Base-by-base conservation (phyloP, 2,797 vertebrate genomes). In the Catostomus latipinnis region DNA sequence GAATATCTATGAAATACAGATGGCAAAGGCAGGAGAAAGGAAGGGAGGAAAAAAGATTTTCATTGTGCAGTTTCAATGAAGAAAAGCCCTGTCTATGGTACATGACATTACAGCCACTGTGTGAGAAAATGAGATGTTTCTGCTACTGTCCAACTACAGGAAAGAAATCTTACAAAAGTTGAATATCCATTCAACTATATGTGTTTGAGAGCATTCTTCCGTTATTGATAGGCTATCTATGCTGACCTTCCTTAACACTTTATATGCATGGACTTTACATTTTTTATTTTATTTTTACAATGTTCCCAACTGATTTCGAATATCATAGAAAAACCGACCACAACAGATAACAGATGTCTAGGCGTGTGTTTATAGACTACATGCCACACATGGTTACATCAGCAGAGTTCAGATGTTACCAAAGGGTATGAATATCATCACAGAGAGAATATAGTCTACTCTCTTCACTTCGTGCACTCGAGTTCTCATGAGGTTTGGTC, bases 1-100 rank as follows among this genome's bases (percentile, higher is more conserved):
- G 71, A 80, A 85, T 89, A 89, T 89, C 85, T 78, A 89, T 85
- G 78, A 85, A 68, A 12, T 14, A 54, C 65, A 75, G 78, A 82
- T 74, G 65, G 78, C 67, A 68, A 80, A 53, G 18, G 12, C 18
- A 78, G 49, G 74, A 48, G 6, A 58, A 50, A 56, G 2, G 10
- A 50, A 52, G 12, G 34, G 34, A 71, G 13, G 46, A 60, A 9
- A 14, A 16, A 53, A 4, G 0, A 45, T 5, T 0, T 0, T 67
- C 43, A 57, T 43, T 57, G 60, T 71, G 76, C 13, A 22, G 48
- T 53, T 67, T 70, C 6, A 45, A 49, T 43, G 14, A 9, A 60
- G 45, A 60, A 67, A 68, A 54, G 14, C n/a, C 54, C 12, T 67
- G 6, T 50, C 6, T 14, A 45, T 7, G 5, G 0, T 11, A 61